Base-by-base conservation (phyloP, 2,113 vertebrate genomes). In the Ochotona princeps region DNA sequence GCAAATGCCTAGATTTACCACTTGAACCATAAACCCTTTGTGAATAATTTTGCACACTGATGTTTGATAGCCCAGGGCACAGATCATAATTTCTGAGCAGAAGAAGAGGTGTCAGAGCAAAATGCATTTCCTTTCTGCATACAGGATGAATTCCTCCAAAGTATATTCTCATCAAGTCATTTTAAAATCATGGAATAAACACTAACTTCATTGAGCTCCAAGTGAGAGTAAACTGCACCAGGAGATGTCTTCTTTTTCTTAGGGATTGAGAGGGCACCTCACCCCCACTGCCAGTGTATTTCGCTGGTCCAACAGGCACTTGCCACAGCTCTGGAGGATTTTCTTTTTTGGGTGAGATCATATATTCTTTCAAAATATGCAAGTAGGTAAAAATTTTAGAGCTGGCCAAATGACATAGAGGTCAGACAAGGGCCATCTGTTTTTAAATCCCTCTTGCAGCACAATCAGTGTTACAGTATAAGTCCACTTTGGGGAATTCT, bases 1-100 rank as follows among this genome's bases (percentile, higher is more conserved):
- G 97, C 97, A 98, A 98, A 98, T 97, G 88, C 97, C 97, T 98
- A 96, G 97, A 98, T 98, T 98, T 98, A 98, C 97, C 97, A 98
- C 97, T 98, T 98, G 98, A 98, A 98, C 98, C 91, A 96, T 97
- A 98, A 98, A 97, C 95, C 95, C 97, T 97, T 98, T 97, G 98
- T 98, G 98, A 98, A 98, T 98, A 98, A 98, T 97, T 98, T 93
- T 97, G 73, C 94, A 95, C 95, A 96, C 96, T 98, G 97, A 98
- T 98, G 97, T 98, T 97, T 98, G 97, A 98, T 98, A 98, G 98
- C 98, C 97, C 97, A 81, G 92, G 97, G 98, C 98, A 98, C 97
- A 97, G 97, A 98, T 98, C 89, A 98, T 98, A 96, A 98, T 98
- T 98, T 97, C 85, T 89, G 96, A 97, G 96, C 91, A 96, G 96